phyloP scores from a whole-genome alignment of 1,140 invertebrate genomes.

The Coptotermes formosanus region DNA sequence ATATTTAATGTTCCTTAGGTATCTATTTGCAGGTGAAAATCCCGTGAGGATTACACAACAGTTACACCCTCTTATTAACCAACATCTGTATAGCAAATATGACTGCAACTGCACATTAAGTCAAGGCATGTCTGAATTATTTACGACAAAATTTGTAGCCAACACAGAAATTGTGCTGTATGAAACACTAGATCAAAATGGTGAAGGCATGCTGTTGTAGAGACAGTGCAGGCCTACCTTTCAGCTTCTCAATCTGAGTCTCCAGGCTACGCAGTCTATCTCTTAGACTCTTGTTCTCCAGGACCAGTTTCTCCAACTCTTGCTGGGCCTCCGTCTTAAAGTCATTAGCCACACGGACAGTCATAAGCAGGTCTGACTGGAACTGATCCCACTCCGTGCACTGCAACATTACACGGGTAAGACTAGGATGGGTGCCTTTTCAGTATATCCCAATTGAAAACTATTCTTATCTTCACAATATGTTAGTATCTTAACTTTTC shows the following conservation, averaged over 20 bases:
- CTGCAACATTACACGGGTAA: constrained; percentile 22
- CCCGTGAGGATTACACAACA: too few relatives aligned
- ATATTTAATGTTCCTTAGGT: too few relatives aligned
- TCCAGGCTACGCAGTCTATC: constrained; percentile 75
- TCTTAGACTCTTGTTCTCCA: constrained; percentile 78
- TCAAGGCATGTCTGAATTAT: too few relatives aligned
- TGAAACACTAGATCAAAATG: background rate
- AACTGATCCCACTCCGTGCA: constrained; percentile 90
- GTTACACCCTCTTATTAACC: too few relatives aligned
- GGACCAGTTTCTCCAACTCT: constrained; percentile 67
- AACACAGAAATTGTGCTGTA: too few relatives aligned
- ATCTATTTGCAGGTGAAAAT: too few relatives aligned
- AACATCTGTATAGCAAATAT: too few relatives aligned
- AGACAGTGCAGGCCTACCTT: constrained; percentile 54
- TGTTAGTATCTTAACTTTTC: too few relatives aligned
- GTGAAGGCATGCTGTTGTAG: background rate
- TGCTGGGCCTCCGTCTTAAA: constrained; percentile 83
- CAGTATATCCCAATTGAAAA: too few relatives aligned
- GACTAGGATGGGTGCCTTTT: background rate
- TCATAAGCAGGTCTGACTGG: constrained; percentile 87
- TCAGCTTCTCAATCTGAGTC: constrained; percentile 75
- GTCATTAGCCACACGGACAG: constrained; percentile 91
- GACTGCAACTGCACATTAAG: too few relatives aligned
- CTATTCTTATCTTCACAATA: too few relatives aligned
- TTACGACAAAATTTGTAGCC: too few relatives aligned